Percentiles rank a stretch among this genome's conserved stretches.
These are phyloP conservation scores for Aphyosemion australe DNA, from an alignment of 2,113 vertebrate genomes.

Conservation along the genomic window DNA sequence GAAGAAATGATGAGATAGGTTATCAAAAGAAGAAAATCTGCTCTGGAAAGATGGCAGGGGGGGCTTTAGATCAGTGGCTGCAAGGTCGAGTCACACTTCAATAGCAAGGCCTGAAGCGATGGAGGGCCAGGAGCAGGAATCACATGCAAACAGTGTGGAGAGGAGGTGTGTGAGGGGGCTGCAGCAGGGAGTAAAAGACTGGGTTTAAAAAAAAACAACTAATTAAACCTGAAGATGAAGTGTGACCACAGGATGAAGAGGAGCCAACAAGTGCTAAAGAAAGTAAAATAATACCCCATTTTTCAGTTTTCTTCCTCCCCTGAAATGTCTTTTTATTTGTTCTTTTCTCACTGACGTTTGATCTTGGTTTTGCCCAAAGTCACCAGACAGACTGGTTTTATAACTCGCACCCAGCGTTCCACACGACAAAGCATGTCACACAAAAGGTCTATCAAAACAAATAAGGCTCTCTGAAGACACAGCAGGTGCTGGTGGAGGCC, in stretches of 20 bases:
- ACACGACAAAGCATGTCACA: slow-evolving; percentile 49
- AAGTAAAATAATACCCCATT: slow-evolving; percentile 26
- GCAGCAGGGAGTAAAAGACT: background rate
- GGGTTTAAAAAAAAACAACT: slow-evolving; percentile 58
- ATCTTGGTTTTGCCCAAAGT: slow-evolving; percentile 46
- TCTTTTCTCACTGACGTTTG: slow-evolving; percentile 32
- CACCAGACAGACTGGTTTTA: slow-evolving; percentile 39
- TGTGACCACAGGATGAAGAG: slow-evolving; percentile 19
- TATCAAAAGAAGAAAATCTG: no score
- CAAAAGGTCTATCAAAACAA: slow-evolving; percentile 54
- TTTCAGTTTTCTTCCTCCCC: slow-evolving; percentile 15
- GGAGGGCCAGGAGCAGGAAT: no score
- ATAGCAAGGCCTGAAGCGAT: no score
- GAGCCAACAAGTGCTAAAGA: slow-evolving; percentile 7
- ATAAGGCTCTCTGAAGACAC: slow-evolving; percentile 54
- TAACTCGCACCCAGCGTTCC: slow-evolving; percentile 60
- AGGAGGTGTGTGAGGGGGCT: no score
- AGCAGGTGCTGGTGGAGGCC: slow-evolving; percentile 11
- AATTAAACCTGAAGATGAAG: slow-evolving; percentile 60
- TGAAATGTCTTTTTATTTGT: slow-evolving; percentile 10
- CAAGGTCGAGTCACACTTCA: no score
- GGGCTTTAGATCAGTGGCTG: no score
- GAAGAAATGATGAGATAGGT: no score
- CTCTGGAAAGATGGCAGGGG: no score
- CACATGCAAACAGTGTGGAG: no score